phyloP scores from a whole-genome alignment of 2,113 vertebrate species.

The Nestor notabilis region DNA sequence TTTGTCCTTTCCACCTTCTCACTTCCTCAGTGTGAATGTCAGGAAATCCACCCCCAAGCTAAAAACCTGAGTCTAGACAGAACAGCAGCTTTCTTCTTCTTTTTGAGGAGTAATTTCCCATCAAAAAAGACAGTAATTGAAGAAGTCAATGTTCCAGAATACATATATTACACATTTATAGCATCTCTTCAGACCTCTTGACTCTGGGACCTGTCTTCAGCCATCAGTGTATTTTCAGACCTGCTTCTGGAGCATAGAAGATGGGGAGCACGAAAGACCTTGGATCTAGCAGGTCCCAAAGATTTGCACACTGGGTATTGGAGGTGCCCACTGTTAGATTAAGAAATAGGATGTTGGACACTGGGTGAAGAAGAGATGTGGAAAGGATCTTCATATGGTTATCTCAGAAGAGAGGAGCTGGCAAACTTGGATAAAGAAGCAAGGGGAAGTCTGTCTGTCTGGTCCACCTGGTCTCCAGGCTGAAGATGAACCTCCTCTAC shows the following conservation, averaged over 20 bases:
- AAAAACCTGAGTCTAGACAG: not conserved
- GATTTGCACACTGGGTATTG: not conserved
- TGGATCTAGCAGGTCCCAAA: not conserved
- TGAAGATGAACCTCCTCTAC: not conserved
- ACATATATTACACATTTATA: fast-evolving
- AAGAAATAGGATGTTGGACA: fast-evolving
- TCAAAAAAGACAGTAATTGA: not conserved
- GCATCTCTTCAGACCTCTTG: not conserved
- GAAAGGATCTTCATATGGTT: not conserved
- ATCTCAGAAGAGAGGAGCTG: not conserved
- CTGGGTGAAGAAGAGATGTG: not conserved
- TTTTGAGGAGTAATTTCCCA: not conserved
- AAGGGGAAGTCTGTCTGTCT: not conserved
- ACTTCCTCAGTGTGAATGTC: not conserved
- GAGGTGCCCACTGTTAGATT: fast-evolving
- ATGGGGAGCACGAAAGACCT: not conserved
- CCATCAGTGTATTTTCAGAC: not conserved
- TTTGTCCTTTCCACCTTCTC: not conserved
- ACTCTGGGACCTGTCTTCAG: fast-evolving
- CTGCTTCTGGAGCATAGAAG: not conserved
- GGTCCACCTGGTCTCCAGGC: not conserved
- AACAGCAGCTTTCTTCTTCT: not conserved
- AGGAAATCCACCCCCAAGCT: not conserved
- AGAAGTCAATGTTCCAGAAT: fast-evolving
- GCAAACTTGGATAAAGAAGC: not conserved